Percentiles rank a stretch among this genome's conserved stretches.
Evolutionary conservation across 2,888 invertebrate species (phyloP).

Genomic region (Lasioglossum figueresi): DNA sequence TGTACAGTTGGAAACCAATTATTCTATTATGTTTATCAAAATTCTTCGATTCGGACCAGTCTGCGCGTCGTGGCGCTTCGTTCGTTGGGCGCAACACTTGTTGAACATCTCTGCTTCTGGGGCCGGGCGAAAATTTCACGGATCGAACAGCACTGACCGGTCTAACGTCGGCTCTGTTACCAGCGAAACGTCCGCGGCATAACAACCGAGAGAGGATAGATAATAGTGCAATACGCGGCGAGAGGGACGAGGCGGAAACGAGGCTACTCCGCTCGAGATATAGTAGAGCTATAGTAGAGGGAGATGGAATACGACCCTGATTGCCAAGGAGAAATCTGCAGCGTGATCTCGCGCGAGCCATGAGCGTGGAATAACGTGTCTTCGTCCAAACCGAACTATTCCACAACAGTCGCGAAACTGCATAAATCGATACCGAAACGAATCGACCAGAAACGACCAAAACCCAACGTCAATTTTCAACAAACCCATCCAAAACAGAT

Average conservation of each 20-base stretch:
- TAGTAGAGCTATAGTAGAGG: conserved; percentile 57
- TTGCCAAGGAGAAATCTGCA: conserved; percentile 75
- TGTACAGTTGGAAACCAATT: background rate
- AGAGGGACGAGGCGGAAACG: conserved; percentile 71
- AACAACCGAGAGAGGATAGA: conserved; percentile 69
- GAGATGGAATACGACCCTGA: conserved; percentile 73
- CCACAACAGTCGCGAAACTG: background rate
- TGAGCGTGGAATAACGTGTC: conserved; percentile 49
- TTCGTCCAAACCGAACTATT: conserved; percentile 40
- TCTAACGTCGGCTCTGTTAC: conserved; percentile 54
- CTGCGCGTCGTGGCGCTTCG: background rate
- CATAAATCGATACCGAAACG: background rate
- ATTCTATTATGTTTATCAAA: background rate
- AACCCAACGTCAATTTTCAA: background rate
- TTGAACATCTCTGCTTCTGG: conserved; percentile 35
- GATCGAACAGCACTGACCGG: conserved; percentile 57
- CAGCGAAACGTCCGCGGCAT: conserved; percentile 66
- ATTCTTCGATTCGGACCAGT: background rate
- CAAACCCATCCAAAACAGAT: background rate
- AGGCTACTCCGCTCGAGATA: conserved; percentile 68
- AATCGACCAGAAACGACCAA: background rate
- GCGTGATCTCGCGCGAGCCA: conserved; percentile 64
- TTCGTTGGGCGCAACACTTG: conserved; percentile 49
- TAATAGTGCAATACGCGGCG: conserved; percentile 67
- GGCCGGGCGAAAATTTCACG: conserved; percentile 50